Percentiles rank a stretch among this genome's conserved stretches.
Conservation (phyloP, 2,888 invertebrate genomes). For the Caenorhabditis sp. region DNA sequence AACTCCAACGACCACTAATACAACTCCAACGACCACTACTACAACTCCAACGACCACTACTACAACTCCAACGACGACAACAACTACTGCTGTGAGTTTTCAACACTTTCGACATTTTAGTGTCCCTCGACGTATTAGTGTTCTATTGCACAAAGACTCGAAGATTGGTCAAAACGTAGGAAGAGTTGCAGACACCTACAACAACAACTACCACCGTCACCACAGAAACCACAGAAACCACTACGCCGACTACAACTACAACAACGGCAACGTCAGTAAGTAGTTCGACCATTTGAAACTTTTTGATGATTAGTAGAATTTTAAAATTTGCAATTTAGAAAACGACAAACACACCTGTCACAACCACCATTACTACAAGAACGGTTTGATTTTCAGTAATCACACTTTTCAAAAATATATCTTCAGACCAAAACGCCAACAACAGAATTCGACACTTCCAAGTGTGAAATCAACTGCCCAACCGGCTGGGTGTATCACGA, state of each 20-base stretch:
- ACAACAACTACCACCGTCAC: too few species aligned
- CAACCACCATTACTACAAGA: background rate
- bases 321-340: background rate
- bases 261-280: background rate
- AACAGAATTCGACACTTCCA: slow-evolving; percentile 14
- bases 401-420: background rate
- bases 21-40: slow-evolving; percentile 6
- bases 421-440: slow-evolving; percentile 19
- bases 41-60: slow-evolving; percentile 9
- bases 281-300: too few species aligned
- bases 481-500: slow-evolving; percentile 31
- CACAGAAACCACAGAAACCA: too few species aligned
- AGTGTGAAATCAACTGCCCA: slow-evolving; percentile 11
- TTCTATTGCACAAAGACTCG: too few species aligned
- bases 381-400: background rate
- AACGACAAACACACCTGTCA: background rate
- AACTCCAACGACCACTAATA: background rate
- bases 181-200: too few species aligned
- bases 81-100: background rate
- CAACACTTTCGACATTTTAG: too few species aligned
- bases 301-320: too few species aligned
- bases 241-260: background rate
- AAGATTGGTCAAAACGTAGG: too few species aligned
- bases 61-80: slow-evolving; percentile 9
- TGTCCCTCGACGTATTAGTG: too few species aligned